Evolutionary conservation across 2,888 invertebrate genomes (phyloP), one percentile per base, ranked within the genome.

Genomic region (Chouioia cunea): DNA sequence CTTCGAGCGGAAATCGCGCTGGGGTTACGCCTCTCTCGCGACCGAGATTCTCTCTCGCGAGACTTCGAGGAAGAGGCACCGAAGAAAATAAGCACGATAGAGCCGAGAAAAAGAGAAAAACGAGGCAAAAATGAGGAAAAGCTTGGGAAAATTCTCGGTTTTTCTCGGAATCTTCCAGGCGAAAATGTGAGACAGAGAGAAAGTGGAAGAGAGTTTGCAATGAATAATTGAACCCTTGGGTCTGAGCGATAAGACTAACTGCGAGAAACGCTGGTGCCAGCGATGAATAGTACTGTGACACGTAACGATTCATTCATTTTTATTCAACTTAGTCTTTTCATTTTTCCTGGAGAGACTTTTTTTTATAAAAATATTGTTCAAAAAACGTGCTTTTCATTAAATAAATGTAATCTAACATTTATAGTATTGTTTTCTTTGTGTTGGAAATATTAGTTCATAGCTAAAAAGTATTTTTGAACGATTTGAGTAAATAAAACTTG

Each of bases 191-290:
- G 66, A 65, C 59, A 67, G 65, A 70, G 65, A 71, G n/a, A 43
- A 23, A 27, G 63, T 16, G 58, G 14, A 8, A n/a, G 36, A 43
- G 60, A 67, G 71, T 71, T 67, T 50, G 63, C 67, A 77, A 79
- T 80, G 79, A 80, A 79, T 80, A 80, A 80, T 79, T 80, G 79
- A 79, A 77, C 76, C 77, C 74, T 73, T 66, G 75, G 76, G 77
- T 74, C 71, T 63, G 70, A 74, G 70, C 71, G 71, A 75, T 74
- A 75, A 77, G 74, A 76, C 76, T 78, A 79, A 77, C 77, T 75
- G 68, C 36, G 36, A 36, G 36, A 36, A 36, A 64, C 72, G 52
- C 62, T 65, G 53, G 50, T 59, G 27, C 65, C 14, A 59, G 47
- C 53, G 48, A 48, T 59, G 63, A 71, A 63, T 63, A 54, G 53